phyloP scores from a whole-genome alignment of 2,113 vertebrate genomes.

The Erythrolamprus reginae region DNA sequence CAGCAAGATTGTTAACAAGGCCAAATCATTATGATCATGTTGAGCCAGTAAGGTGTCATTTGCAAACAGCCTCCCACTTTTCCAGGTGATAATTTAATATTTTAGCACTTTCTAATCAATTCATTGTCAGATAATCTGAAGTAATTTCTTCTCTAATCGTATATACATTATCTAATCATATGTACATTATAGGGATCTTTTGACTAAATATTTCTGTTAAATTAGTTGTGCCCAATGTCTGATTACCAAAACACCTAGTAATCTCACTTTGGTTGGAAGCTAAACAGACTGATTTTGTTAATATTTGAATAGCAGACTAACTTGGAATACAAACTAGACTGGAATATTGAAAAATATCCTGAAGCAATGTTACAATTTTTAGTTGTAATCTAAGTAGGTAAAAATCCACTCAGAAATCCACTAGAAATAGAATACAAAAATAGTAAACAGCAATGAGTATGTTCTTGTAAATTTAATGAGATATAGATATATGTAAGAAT shows the following conservation, averaged over 20 bases:
- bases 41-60: not conserved
- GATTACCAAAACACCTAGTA: not conserved
- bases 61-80: not conserved
- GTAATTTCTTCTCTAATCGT: not conserved
- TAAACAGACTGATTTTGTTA: not conserved
- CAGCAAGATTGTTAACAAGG: not conserved
- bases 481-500: not conserved
- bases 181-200: not conserved
- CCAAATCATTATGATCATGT: not conserved
- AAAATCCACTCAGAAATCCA: not conserved
- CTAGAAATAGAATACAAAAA: not conserved
- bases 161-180: not conserved
- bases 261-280: not conserved
- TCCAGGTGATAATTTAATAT: not conserved
- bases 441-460: not conserved
- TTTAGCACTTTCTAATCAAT: not conserved
- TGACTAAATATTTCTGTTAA: not conserved
- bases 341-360: not conserved
- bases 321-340: not conserved
- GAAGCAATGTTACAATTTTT: not conserved
- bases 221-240: not conserved
- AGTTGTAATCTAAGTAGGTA: not conserved
- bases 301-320: not conserved
- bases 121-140: not conserved
- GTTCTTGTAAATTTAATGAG: not conserved